phyloP scores from a whole-genome alignment of 2,797 vertebrate species.

The Dendrocincla tyrannina region DNA sequence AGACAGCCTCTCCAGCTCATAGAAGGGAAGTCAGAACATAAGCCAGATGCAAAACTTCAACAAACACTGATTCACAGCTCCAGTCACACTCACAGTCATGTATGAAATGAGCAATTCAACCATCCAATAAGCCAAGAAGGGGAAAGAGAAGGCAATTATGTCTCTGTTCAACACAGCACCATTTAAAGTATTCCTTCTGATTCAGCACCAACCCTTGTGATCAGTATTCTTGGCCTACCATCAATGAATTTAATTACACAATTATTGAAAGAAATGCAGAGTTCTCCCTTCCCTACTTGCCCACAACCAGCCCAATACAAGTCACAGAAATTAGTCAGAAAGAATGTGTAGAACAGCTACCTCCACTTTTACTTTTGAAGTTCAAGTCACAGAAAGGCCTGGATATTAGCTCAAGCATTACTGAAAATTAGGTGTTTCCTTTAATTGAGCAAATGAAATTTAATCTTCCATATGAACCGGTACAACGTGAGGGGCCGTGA shows the following conservation, averaged over 20 bases:
- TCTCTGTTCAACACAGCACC: conserved; percentile 59
- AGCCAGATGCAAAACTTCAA: conserved; percentile 72
- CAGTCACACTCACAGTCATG: conserved; percentile 71
- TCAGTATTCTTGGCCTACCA: conserved; percentile 43
- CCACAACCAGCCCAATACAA: conserved; percentile 13
- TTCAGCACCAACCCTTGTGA: conserved; percentile 65
- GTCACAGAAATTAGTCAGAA: conserved; percentile 25
- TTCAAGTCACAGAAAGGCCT: background rate
- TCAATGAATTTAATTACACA: conserved; percentile 59
- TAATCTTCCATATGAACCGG: background rate
- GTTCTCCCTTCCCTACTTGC: background rate
- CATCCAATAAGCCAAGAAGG: conserved; percentile 1
- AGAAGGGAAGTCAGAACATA: conserved; percentile 58
- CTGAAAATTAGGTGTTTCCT: background rate
- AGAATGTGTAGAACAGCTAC: background rate
- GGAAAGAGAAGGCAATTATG: conserved; percentile 43
- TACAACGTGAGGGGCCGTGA: background rate
- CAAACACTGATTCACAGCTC: conserved; percentile 77
- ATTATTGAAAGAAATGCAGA: background rate
- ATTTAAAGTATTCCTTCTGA: conserved; percentile 69
- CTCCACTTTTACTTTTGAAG: conserved; percentile 30
- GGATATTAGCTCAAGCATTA: background rate
- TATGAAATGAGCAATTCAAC: conserved; percentile 67
- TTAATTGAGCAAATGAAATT: background rate
- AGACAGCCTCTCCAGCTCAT: conserved; percentile 68